A percentile compares a stretch with the other conserved stretches of the same genome.
phyloP scores from a whole-genome alignment of 2,888 invertebrate species.

The Lepetodrilus schrolli region DNA sequence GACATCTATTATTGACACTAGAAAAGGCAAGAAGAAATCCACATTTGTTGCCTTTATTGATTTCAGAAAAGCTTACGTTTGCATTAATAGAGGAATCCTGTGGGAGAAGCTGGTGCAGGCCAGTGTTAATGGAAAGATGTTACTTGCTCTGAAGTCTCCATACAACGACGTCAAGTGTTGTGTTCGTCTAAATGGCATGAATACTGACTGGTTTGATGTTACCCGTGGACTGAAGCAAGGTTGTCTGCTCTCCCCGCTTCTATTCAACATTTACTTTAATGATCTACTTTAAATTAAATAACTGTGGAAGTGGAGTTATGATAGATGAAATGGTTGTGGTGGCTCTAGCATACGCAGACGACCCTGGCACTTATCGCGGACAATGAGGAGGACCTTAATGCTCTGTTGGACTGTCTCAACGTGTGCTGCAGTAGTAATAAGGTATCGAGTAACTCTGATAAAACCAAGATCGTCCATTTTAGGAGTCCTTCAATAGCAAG shows the following conservation, averaged over 20 bases:
- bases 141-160: neutral
- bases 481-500: neutral
- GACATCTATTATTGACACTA: neutral
- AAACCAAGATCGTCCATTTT: slow-evolving; percentile 12
- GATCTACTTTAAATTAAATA: neutral
- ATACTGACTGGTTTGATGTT: slow-evolving; percentile 1
- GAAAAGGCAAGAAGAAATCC: neutral
- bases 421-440: neutral
- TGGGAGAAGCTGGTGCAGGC: neutral
- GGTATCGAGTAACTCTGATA: neutral
- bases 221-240: slow-evolving; percentile 4
- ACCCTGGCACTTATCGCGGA: neutral
- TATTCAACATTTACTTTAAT: slow-evolving; percentile 3
- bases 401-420: neutral
- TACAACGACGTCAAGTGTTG: neutral
- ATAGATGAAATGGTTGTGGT: neutral
- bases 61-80: neutral
- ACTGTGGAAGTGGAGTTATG: neutral
- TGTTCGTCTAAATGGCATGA: neutral
- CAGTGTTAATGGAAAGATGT: neutral
- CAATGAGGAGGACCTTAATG: neutral
- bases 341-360: neutral
- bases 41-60: neutral
- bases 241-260: neutral
- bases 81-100: neutral